Evolutionary conservation across 2,113 vertebrate genomes (phyloP), one percentile per base, ranked within the genome.

Genomic region (Pelodiscus sinensis): DNA sequence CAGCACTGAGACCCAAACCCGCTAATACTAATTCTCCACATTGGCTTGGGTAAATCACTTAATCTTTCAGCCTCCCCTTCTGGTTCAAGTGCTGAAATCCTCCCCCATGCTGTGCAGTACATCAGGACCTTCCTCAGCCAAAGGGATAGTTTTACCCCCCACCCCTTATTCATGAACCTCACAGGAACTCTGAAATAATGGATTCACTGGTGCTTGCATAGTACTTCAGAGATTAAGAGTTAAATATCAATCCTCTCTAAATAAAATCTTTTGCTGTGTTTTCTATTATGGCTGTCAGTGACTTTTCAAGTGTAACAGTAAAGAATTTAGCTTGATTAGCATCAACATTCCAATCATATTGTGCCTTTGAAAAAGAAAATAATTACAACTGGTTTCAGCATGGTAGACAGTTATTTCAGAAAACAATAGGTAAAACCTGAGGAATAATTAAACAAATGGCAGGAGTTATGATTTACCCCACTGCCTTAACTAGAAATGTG

Each of bases 381-480:
- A 82, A 79, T 85, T 73, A 7, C 3, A 19, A 21, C 38, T 81
- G 19, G 1, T 82, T 65, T 57, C 3, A 0, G 27, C 57, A 4
- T 73, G 60, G 31, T 52, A 54, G 52, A 75, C 73, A 89, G 81
- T 51, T 18, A 24, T 92, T 96, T 96, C 83, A 89, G 65, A 73
- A 95, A 95, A 80, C 57, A 77, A 96, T 81, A 95, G 85, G 54
- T 77, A 86, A 93, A 77, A 81, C 85, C 79, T 87, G 79, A 96
- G 71, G 90, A 97, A 82, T 51, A 68, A 93, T 94, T 92, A 90
- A 89, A 89, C 12, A 65, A 84, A 91, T 13, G 21, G 78, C 81
- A 55, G 83, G 84, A 16, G 62, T 90, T 88, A 84, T 89, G 62
- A 82, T 96, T 65, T 95, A 95, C 95, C 82, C 93, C 84, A 9